Base-by-base conservation (phyloP, 2,797 vertebrate genomes). In the Brachyalestes nurse region DNA sequence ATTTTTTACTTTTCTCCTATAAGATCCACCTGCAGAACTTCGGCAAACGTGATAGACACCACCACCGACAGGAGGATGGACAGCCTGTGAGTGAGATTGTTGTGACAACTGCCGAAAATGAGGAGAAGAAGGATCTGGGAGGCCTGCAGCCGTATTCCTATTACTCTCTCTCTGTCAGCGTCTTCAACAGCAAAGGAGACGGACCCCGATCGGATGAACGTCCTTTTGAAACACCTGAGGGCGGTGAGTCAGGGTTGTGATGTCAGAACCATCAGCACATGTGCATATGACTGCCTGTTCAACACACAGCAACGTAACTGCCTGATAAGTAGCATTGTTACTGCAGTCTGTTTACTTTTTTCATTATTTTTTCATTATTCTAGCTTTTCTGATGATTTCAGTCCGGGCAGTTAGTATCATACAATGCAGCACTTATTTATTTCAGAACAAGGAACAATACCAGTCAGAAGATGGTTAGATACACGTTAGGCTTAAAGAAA, bases 171-270 rank as follows among this genome's bases (percentile, higher is more conserved):
- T 86, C 87, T 2, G 89, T 95, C 72, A 87, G 88, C 0, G 96
- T 94, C 7, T 95, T 96, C 82, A 98, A 97, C 72, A 93, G 92
- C 85, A 95, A 95, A 79, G 96, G 95, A 28, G 91, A 95, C 21
- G 96, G 96, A 61, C 94, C 94, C 0, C 87, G 14, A 42, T 95
- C 93, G 2, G 92, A 95, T 76, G 61, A 71, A 0, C n/a, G 92
- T 67, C 0, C 85, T 76, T 96, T 97, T 84, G 28, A 23, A 5
- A 97, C 95, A 1, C 79, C 89, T 0, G 96, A 98, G 77, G 96
- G 96, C 94, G 96, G 97, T 97, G 85, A 95, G 96, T 79, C 51
- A 61, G 61, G 55, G 49, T 51, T 51, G 13, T 51, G 49, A 51
- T 51, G 49, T 51, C 49, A 51, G 10, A 51, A 51, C 49, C 6